phyloP scores from a whole-genome alignment of 2,888 invertebrate species.

The Lissonota sp. region DNA sequence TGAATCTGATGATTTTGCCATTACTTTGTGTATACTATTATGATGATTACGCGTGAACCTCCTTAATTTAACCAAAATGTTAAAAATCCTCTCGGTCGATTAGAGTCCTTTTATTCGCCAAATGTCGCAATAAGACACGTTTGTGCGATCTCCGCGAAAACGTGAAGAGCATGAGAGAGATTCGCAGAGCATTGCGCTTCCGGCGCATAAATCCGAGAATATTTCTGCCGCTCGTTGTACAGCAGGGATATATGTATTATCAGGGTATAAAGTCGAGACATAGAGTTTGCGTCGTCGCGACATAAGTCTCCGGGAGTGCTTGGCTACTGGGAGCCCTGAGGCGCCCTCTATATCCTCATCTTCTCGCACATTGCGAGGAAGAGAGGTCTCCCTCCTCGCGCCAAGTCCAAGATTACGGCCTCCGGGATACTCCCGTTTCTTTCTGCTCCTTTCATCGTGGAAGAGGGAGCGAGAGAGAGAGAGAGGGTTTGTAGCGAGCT shows the following conservation, averaged over 20 bases:
- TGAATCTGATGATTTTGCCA: no score
- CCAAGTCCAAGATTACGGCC: constrained; percentile 57
- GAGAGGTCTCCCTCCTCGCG: not conserved
- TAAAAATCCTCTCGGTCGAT: constrained; percentile 1
- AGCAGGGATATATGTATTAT: no score
- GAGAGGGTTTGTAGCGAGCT: not conserved
- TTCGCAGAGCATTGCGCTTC: no score
- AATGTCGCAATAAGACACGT: constrained; percentile 7
- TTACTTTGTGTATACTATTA: no score
- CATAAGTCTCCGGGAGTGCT: constrained; percentile 38
- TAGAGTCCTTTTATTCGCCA: constrained; percentile 12
- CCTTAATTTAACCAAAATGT: not conserved
- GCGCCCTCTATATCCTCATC: constrained; percentile 39
- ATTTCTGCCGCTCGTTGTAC: no score
- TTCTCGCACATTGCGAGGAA: not conserved
- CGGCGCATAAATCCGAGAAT: no score
- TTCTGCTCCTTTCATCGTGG: constrained; percentile 41
- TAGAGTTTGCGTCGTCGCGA: constrained; percentile 20
- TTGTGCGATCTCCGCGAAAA: no score
- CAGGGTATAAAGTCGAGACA: no score
- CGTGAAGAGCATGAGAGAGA: no score
- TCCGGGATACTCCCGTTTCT: constrained; percentile 48
- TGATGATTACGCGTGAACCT: no score
- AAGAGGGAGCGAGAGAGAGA: no score
- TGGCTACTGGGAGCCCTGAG: constrained; percentile 48